Evolutionary conservation across 2,797 vertebrate species (phyloP).

Genomic region (Spondyliosoma cantharus): DNA sequence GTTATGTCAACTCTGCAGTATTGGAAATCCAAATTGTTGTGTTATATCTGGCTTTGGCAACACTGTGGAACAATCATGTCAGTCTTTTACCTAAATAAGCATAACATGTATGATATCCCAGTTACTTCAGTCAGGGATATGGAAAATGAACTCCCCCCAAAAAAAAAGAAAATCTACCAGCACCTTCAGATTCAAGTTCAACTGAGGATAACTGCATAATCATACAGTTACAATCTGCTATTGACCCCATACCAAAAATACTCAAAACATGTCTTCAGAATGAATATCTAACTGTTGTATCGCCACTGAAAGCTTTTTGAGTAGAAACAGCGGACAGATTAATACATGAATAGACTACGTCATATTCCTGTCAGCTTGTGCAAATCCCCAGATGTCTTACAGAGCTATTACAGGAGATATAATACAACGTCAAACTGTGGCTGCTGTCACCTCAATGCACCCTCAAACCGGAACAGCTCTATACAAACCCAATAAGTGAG

Average conservation of each 20-base stretch:
- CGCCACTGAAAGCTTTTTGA: conserved; percentile 39
- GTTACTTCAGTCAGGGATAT: conserved; percentile 15
- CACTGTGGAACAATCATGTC: conserved; percentile 5
- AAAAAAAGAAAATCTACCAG: conserved; percentile 14
- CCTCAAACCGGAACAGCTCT: conserved; percentile 54
- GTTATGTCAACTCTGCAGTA: conserved; percentile 51
- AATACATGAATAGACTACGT: conserved; percentile 63
- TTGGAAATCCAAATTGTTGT: conserved; percentile 52
- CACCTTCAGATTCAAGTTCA: conserved; percentile 25
- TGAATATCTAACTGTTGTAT: conserved; percentile 45
- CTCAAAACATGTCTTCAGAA: conserved; percentile 43
- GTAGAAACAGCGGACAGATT: conserved; percentile 55
- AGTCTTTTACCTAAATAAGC: conserved; percentile 19
- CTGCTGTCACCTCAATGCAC: conserved; percentile 55
- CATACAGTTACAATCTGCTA: conserved; percentile 18
- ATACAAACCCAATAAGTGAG: conserved; percentile 49
- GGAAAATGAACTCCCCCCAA: not conserved
- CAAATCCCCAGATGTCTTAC: conserved; percentile 69
- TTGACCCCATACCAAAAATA: conserved; percentile 36
- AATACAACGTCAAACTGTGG: conserved; percentile 57
- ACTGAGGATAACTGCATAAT: conserved; percentile 22
- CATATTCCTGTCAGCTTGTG: conserved; percentile 67
- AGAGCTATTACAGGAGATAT: conserved; percentile 65
- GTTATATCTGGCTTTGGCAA: conserved; percentile 13
- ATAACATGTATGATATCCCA: conserved; percentile 18